Base-by-base conservation (phyloP, 2,113 vertebrate genomes). In the Oncorhynchus kisutch region DNA sequence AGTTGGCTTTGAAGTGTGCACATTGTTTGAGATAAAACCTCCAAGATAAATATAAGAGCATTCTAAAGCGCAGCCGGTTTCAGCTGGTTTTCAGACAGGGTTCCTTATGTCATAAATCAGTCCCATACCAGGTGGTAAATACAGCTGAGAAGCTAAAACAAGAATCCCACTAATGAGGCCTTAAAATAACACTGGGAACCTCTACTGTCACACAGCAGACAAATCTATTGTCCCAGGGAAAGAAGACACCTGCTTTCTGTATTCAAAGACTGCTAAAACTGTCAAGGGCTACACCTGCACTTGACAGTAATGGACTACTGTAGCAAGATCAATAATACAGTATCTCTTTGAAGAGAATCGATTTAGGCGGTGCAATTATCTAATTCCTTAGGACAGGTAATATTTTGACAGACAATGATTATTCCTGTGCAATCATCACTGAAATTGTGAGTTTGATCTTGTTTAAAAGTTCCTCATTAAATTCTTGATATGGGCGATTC, bases 161-260 rank as follows among this genome's bases (percentile, higher is more conserved):
- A 66, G 69, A 67, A 67, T 80, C 51, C 49, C 22, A 51, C 62
- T 72, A 73, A 78, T 78, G 71, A 78, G 64, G 49, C 27, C 71
- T 69, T 64, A 67, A 67, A 75, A 68, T 66, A 65, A 48, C 49
- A 20, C 20, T 13, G 22, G 29, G 60, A 24, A 13, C 20, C 60
- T 71, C 11, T 16, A 13, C 62, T 71, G 74, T 67, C 72, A 79
- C 67, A 68, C 29, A 5, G 29, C 67, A 68, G 39, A 68, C 67
- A 45, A 27, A 16, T 68, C 67, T 34, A 68, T 39, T 68, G 67
- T 68, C 20, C 29, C 29, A 39, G 29, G 67, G 67, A 39, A 31
- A 68, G 8, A 68, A 34, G 25, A 2, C 67, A 68, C 16, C 67
- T 68, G 67, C 24, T 22, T 34, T 31, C 18, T 39, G 27, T 39